These are phyloP conservation scores for Harlomillsia oculata DNA, from an alignment of 1,140 invertebrate genomes.

Conservation along the genomic window DNA sequence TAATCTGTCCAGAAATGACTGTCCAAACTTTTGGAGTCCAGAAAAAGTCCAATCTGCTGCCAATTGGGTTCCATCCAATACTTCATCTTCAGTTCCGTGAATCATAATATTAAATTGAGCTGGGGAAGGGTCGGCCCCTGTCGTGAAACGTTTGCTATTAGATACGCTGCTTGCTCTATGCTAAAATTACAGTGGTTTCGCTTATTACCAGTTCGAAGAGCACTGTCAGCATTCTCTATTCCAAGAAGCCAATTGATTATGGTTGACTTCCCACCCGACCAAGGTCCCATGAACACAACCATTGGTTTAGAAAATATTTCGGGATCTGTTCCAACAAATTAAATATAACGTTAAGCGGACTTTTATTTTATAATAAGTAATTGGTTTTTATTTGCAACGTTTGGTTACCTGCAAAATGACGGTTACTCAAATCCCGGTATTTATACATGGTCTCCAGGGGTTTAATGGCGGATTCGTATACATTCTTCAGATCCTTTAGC, in stretches of 20 bases:
- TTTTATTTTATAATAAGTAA: no score
- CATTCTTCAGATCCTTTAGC: constrained; percentile 71
- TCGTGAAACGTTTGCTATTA: not conserved
- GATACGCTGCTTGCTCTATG: no score
- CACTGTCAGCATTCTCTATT: constrained; percentile 68
- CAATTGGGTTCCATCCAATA: constrained; percentile 80
- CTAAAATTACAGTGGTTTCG: not conserved
- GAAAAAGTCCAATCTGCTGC: constrained; percentile 88
- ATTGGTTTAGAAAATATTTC: constrained; percentile 92
- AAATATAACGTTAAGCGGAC: no score
- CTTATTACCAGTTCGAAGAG: constrained; percentile 69
- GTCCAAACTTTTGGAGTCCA: constrained; percentile 86
- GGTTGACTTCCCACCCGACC: constrained; percentile 89
- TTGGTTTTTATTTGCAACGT: no score
- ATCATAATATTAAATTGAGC: constrained; percentile 88
- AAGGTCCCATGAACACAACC: constrained; percentile 86
- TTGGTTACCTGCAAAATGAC: constrained; percentile 66
- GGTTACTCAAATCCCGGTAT: constrained; percentile 81
- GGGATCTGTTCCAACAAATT: no score
- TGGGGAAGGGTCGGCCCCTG: constrained; percentile 84
- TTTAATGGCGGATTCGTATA: constrained; percentile 79
- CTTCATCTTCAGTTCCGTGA: constrained; percentile 71
- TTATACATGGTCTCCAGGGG: constrained; percentile 82
- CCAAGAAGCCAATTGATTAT: constrained; percentile 87
- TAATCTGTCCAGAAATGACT: constrained; percentile 74